Evolutionary conservation across 1,140 invertebrate genomes (phyloP).

Genomic region (Homalodisca vitripennis): DNA sequence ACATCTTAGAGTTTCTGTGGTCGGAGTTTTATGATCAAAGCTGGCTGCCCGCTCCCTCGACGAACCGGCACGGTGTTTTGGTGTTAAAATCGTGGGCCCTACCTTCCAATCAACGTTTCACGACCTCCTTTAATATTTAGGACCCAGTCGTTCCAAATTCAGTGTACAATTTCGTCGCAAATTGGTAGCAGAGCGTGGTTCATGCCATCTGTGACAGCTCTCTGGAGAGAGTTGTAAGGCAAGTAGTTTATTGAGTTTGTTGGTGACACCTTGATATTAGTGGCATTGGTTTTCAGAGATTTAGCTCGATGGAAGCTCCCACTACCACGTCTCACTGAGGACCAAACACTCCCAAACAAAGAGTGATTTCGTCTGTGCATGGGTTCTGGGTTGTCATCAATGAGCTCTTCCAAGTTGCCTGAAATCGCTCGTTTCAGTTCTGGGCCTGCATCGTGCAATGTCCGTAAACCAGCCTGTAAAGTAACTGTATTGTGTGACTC

Average conservation of each 20-base stretch:
- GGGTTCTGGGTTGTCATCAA: conserved; percentile 88
- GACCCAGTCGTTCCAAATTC: no score
- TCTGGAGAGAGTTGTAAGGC: conserved; percentile 63
- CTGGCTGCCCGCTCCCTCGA: no score
- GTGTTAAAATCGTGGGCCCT: no score
- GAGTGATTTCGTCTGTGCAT: conserved; percentile 98
- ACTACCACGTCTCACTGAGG: conserved; percentile 74
- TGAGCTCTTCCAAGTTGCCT: conserved; percentile 87
- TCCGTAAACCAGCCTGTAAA: conserved; percentile 90
- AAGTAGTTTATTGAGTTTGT: conserved; percentile 59
- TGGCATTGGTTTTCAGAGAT: conserved; percentile 59
- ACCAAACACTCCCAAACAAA: conserved; percentile 93
- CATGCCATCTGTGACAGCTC: conserved; percentile 56
- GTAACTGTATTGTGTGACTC: conserved; percentile 76
- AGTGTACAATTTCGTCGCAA: no score
- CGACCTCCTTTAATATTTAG: no score
- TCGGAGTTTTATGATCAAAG: no score
- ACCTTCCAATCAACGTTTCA: no score
- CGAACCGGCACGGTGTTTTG: no score
- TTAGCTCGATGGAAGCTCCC: conserved; percentile 58
- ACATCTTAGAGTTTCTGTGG: no score
- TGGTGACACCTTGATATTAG: conserved; percentile 55
- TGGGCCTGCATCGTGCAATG: conserved; percentile 96
- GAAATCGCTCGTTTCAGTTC: conserved; percentile 97
- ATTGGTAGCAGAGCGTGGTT: no score